Base-by-base conservation (phyloP, 2,888 invertebrate genomes). In the Galeopsomyia nigrocyanea region DNA sequence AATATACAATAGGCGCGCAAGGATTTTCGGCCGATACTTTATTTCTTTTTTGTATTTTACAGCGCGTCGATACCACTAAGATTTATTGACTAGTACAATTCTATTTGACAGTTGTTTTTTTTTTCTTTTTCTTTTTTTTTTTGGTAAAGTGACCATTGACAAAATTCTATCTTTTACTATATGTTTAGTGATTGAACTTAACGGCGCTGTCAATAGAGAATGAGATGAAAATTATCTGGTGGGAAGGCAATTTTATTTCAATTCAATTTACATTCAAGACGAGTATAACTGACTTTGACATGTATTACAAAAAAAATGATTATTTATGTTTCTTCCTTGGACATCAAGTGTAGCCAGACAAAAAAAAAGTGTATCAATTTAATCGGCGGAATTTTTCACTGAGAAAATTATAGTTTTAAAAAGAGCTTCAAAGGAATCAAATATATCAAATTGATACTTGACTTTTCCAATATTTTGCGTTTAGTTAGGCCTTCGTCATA, bases 1-100 rank as follows among this genome's bases (percentile, higher is more conserved):
- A 85, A 81, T 84, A 80, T 83, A 82, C 82, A 71, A 31, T 74
- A 74, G 60, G 57, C 64, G 64, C 74, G 74, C 68, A 21, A 57
- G 26, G 47, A 22, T 56, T 58, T 26, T 49, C 46, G 50, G 14
- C 49, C 31, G 3, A 39, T 39, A 39, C 26, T 53, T 50, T n/a
- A 17, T 31, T 21, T 62, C 58, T 61, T 51, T n/a, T 57, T 68
- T 50, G 2, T 58, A 58, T 60, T 73, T 64, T 73, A 74, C 74
- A 71, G 64, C 64, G 55, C 71, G 58, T 50, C 49, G 49, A 39
- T 26, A 65, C 22, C 26, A 65, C 19, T 65, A 64, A 55, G 13
- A 47, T 64, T 68, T 61, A 68, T 39, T 22, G 60, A 73, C 65
- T 73, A 73, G 68, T 68, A 65, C 65, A 65, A 61, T 73, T 61